These are phyloP conservation scores for Octodonta nipae DNA, from an alignment of 2,888 invertebrate genomes.

Conservation along the genomic window DNA sequence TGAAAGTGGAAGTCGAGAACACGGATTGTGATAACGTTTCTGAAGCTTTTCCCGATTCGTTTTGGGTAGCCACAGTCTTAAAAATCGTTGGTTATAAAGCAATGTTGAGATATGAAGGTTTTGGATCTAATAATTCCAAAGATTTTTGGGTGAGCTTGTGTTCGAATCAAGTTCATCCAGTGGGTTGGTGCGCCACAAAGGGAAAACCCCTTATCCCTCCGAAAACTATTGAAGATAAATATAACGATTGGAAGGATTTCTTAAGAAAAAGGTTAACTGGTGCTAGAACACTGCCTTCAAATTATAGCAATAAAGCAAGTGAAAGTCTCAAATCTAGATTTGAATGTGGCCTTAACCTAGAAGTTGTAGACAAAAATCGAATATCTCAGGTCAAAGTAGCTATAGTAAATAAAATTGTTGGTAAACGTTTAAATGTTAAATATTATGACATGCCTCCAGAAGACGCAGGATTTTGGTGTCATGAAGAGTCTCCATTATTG, in stretches of 20 bases:
- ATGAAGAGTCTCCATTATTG: slow-evolving; percentile 84
- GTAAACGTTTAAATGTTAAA: slow-evolving; percentile 79
- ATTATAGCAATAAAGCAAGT: slow-evolving; percentile 78
- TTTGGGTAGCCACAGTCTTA: slow-evolving; percentile 92
- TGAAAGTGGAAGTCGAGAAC: slow-evolving; percentile 88
- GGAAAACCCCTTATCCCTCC: slow-evolving; percentile 93
- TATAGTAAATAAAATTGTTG: slow-evolving; percentile 77
- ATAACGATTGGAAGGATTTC: slow-evolving; percentile 92
- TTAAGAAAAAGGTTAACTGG: slow-evolving; percentile 83
- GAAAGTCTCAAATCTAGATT: slow-evolving; percentile 73
- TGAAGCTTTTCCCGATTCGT: slow-evolving; percentile 69
- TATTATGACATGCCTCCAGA: slow-evolving; percentile 73
- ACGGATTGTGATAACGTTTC: slow-evolving; percentile 72
- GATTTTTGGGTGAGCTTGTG: slow-evolving; percentile 97
- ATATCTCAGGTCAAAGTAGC: slow-evolving; percentile 84
- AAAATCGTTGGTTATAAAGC: slow-evolving; percentile 82
- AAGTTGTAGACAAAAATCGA: slow-evolving; percentile 91
- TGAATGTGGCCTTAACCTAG: slow-evolving; percentile 69
- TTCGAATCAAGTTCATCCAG: slow-evolving; percentile 87
- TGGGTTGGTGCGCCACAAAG: slow-evolving; percentile 94
- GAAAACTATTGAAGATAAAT: slow-evolving; percentile 80
- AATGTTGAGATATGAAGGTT: slow-evolving; percentile 78
- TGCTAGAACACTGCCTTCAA: slow-evolving; percentile 85
- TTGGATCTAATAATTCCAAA: slow-evolving; percentile 71
- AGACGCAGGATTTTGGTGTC: slow-evolving; percentile 91